Evolutionary conservation across 2,797 vertebrate genomes (phyloP).

Genomic region (Girardinus metallicus): DNA sequence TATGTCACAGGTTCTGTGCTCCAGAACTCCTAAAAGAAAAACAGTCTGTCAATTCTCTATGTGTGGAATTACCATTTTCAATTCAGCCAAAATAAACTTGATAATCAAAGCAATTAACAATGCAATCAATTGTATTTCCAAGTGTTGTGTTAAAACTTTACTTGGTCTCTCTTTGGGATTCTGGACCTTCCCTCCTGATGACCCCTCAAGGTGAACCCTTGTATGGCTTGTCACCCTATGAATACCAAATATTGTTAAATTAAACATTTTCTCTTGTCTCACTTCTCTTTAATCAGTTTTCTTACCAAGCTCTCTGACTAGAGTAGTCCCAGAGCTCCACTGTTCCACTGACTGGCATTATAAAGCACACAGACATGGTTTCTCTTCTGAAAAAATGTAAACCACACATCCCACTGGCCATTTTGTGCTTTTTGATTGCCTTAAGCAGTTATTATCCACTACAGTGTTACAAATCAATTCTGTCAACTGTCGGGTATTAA

Average conservation of each 20-base stretch:
- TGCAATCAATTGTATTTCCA: slow-evolving; percentile 78
- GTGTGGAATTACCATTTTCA: slow-evolving; percentile 69
- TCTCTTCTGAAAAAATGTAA: slow-evolving; percentile 48
- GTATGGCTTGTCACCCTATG: slow-evolving; percentile 70
- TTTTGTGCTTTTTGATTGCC: slow-evolving; percentile 18
- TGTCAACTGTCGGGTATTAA: slow-evolving; percentile 4
- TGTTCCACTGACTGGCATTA: slow-evolving; percentile 70
- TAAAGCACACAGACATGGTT: slow-evolving; percentile 58
- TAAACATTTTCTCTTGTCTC: slow-evolving; percentile 77
- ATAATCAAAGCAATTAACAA: slow-evolving; percentile 83
- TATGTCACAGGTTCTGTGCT: slow-evolving; percentile 25
- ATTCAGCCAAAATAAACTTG: slow-evolving; percentile 78
- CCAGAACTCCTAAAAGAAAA: slow-evolving; percentile 42
- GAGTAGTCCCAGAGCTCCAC: slow-evolving; percentile 69
- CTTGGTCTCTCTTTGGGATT: slow-evolving; percentile 76
- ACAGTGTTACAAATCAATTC: slow-evolving; percentile 25
- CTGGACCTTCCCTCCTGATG: slow-evolving; percentile 69
- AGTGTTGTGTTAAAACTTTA: slow-evolving; percentile 66
- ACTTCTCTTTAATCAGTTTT: slow-evolving; percentile 81
- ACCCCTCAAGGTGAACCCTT: slow-evolving; percentile 84
- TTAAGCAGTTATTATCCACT: slow-evolving; percentile 18
- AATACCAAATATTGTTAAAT: slow-evolving; percentile 81
- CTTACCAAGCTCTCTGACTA: slow-evolving; percentile 73
- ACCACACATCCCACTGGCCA: slow-evolving; percentile 36
- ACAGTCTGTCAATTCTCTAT: slow-evolving; percentile 45